phyloP scores from a whole-genome alignment of 2,797 vertebrate genomes.

The Microchirus variegatus region DNA sequence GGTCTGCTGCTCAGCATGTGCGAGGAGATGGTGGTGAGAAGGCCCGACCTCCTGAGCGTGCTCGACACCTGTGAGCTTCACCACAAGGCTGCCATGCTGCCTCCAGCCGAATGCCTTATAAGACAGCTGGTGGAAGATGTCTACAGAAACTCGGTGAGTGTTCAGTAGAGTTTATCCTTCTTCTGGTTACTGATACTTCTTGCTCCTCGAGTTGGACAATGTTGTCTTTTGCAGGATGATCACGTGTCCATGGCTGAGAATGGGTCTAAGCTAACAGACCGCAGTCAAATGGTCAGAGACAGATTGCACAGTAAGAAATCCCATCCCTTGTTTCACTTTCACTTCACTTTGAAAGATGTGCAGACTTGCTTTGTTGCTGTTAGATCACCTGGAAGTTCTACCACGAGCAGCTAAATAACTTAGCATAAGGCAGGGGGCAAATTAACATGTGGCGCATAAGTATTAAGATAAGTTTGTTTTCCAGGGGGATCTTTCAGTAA shows the following conservation, averaged over 20 bases:
- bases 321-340: neutral
- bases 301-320: slow-evolving; percentile 81
- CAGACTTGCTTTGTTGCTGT: too few relatives aligned
- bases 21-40: slow-evolving; percentile 80
- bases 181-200: slow-evolving; percentile 1
- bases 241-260: slow-evolving; percentile 73
- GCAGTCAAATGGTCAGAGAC: slow-evolving; percentile 86
- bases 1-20: slow-evolving; percentile 87
- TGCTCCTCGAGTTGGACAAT: slow-evolving; percentile 18
- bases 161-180: neutral
- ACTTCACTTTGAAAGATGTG: too few relatives aligned
- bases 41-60: slow-evolving; percentile 79
- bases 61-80: slow-evolving; percentile 82
- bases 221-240: slow-evolving; percentile 76
- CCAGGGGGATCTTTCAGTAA: slow-evolving; percentile 62
- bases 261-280: slow-evolving; percentile 73
- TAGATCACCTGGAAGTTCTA: too few relatives aligned
- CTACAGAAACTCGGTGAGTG: slow-evolving; percentile 73
- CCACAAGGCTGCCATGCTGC: slow-evolving; percentile 72
- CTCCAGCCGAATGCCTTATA: slow-evolving; percentile 75
- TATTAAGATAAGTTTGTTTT: slow-evolving; percentile 24
- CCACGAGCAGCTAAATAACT: too few relatives aligned
- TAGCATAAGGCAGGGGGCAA: too few relatives aligned
- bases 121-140: slow-evolving; percentile 83
- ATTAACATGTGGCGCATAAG: neutral